These are phyloP conservation scores for Pterobdella sp. DNA, from an alignment of 2,888 invertebrate species.

Conservation along the genomic window DNA sequence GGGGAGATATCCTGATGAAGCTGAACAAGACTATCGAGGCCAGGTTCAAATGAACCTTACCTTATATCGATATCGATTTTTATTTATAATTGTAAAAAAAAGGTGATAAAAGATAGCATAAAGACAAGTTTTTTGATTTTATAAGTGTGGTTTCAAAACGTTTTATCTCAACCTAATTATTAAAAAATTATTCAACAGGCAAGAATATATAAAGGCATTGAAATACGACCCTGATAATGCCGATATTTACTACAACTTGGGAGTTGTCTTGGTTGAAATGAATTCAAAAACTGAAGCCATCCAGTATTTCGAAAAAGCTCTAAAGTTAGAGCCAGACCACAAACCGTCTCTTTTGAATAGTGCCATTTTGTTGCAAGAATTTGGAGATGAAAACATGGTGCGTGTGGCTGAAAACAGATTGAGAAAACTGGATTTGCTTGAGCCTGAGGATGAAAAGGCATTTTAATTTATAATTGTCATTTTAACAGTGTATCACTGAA, in stretches of 20 bases:
- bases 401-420: slow-evolving; percentile 61
- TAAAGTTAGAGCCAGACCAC: slow-evolving; percentile 85
- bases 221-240: slow-evolving; percentile 64
- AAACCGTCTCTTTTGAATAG: slow-evolving; percentile 86
- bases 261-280: slow-evolving; percentile 86
- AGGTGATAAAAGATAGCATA: too few species aligned
- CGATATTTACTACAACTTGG: slow-evolving; percentile 58
- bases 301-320: slow-evolving; percentile 78
- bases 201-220: slow-evolving; percentile 80
- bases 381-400: slow-evolving; percentile 66
- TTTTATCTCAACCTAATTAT: too few species aligned
- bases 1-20: slow-evolving; percentile 89
- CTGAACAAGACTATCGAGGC: slow-evolving; percentile 59
- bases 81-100: too few species aligned
- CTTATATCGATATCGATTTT: too few species aligned
- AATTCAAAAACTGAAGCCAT: slow-evolving; percentile 82
- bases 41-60: slow-evolving; percentile 2
- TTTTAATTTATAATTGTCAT: too few species aligned
- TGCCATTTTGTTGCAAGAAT: slow-evolving; percentile 83
- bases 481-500: too few species aligned
- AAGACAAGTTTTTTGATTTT: too few species aligned
- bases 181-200: too few species aligned
- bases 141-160: too few species aligned
- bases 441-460: slow-evolving; percentile 70
- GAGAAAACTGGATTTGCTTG: slow-evolving; percentile 69